Percentiles rank a stretch among this genome's conserved stretches.
These are phyloP conservation scores for Aphyosemion australe DNA, from an alignment of 2,113 vertebrate genomes.

Conservation along the genomic window DNA sequence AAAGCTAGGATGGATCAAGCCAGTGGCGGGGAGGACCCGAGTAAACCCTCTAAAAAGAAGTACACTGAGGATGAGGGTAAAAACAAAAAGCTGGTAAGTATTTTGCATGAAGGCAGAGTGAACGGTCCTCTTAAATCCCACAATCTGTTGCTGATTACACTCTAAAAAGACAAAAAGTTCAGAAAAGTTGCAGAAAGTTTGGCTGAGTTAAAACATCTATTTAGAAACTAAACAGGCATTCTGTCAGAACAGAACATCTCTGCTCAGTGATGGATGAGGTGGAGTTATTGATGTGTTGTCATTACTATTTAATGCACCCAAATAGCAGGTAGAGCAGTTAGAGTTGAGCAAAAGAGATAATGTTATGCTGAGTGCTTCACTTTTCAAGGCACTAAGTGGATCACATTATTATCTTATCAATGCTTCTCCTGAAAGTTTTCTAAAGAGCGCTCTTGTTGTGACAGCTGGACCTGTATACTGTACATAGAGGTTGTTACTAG, in stretches of 20 bases:
- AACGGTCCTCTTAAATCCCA: constrained; percentile 9
- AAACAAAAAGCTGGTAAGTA: constrained; percentile 85
- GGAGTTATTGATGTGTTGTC: constrained; percentile 54
- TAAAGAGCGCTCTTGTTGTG: constrained; percentile 51
- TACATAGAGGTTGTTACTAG: constrained; percentile 9
- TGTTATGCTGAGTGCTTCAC: constrained; percentile 62
- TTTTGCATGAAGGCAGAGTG: constrained; percentile 19
- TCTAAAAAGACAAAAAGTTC: background rate
- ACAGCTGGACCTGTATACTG: constrained; percentile 24
- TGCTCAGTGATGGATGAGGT: constrained; percentile 30
- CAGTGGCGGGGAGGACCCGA: constrained; percentile 80
- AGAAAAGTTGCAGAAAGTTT: constrained; percentile 14
- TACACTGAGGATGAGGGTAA: constrained; percentile 80
- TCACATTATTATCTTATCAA: constrained; percentile 41
- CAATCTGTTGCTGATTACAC: background rate
- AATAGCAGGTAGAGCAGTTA: constrained; percentile 34
- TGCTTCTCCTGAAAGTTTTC: constrained; percentile 28
- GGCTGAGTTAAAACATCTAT: constrained; percentile 1
- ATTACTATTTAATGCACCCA: constrained; percentile 61
- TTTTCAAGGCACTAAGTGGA: constrained; percentile 58
- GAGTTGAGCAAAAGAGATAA: constrained; percentile 48
- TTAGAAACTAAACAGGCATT: constrained; percentile 15
- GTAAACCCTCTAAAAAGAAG: constrained; percentile 79
- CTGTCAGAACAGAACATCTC: constrained; percentile 16
- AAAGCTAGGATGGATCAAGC: constrained; percentile 78